These are phyloP conservation scores for Epizoanthus fatuus DNA, from an alignment of 92 coral and sea anemone species.

Conservation along the genomic window DNA sequence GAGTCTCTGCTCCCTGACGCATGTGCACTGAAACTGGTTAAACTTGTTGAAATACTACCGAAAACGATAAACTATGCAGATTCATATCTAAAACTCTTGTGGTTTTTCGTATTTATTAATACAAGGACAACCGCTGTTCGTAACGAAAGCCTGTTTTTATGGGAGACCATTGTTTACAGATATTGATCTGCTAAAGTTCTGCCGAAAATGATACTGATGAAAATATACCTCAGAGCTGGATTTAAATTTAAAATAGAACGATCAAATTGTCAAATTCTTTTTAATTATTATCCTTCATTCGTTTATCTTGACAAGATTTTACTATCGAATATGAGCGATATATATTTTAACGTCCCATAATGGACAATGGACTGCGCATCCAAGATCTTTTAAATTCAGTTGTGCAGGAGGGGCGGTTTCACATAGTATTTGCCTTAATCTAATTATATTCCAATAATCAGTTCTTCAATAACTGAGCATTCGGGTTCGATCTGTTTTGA, in stretches of 20 bases:
- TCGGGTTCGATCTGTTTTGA: too few species aligned
- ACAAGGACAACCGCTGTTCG: conserved; percentile 14
- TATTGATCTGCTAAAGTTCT: background rate
- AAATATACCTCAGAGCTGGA: background rate
- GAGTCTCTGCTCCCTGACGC: too few species aligned
- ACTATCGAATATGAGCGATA: background rate
- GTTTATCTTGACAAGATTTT: background rate
- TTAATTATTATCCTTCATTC: background rate
- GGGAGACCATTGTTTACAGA: background rate
- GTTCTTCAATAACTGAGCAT: too few species aligned
- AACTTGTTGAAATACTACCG: too few species aligned
- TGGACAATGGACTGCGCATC: background rate
- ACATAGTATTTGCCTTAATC: background rate
- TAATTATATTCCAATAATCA: too few species aligned
- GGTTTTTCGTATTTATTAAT: too few species aligned
- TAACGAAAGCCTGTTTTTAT: background rate
- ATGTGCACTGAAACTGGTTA: too few species aligned
- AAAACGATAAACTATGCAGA: too few species aligned
- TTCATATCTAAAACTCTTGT: too few species aligned
- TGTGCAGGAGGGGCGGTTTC: background rate
- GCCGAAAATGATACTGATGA: background rate
- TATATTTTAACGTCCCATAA: too few species aligned
- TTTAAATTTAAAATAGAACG: background rate
- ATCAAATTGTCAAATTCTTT: background rate
- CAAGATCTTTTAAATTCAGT: background rate